Evolutionary conservation across 2,797 vertebrate genomes (phyloP).

Genomic region (Passerculus sandwichensis): DNA sequence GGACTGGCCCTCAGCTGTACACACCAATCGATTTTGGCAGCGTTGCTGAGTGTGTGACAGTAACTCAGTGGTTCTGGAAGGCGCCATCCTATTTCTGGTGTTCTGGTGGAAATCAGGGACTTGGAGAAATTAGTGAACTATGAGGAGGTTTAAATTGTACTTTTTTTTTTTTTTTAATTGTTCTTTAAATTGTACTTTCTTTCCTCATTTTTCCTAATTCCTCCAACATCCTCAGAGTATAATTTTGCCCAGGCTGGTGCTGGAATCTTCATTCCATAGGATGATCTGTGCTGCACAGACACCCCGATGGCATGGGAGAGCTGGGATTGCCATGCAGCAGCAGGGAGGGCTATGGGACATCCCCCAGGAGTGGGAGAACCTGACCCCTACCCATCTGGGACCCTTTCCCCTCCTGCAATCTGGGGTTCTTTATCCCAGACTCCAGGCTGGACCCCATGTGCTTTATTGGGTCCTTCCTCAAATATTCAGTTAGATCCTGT

Average conservation of each 20-base stretch:
- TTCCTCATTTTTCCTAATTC: neutral
- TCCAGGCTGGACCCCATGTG: accelerated
- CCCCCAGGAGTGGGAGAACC: neutral
- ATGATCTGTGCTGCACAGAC: neutral
- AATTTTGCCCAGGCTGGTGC: neutral
- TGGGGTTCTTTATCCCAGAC: neutral
- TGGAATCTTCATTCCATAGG: neutral
- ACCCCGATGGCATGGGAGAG: neutral
- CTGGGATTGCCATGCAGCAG: neutral
- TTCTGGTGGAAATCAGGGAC: neutral
- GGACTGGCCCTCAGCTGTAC: neutral
- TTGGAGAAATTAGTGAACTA: neutral
- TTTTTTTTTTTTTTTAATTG: neutral
- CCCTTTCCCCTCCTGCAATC: neutral
- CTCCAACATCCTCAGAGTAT: neutral
- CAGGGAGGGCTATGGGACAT: neutral
- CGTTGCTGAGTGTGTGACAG: neutral
- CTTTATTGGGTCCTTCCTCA: neutral
- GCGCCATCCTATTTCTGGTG: neutral
- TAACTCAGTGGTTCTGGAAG: neutral
- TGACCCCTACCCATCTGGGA: neutral
- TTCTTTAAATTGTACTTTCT: neutral
- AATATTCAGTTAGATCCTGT: neutral
- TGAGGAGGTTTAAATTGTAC: neutral
- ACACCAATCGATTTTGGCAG: neutral